Evolutionary conservation across 1,140 invertebrate genomes (phyloP), one percentile per base, ranked within the genome.

Genomic region (Nylanderia fulva): DNA sequence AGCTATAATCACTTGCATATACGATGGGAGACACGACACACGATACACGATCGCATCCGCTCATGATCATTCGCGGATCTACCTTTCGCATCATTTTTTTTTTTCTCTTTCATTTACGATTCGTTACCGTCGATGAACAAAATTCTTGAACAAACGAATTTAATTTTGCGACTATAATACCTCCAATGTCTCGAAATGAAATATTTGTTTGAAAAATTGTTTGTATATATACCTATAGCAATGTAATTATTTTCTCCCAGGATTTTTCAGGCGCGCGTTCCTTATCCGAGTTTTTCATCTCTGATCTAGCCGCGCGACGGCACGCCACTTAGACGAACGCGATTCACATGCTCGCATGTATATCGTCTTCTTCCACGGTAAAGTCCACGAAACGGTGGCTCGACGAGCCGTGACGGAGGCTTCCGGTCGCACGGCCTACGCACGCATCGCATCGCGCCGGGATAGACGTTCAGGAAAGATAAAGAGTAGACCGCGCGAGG

Each of bases 371-470:
- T 71, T 71, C 36, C 52, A 58, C 66, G 66, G 39, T 54, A 2
- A 33, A 82, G 66, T 80, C 77, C 66, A 87, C 84, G 84, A 88
- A 91, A 90, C 89, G 63, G 83, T 71, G 71, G 86, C 91, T 92
- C 88, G 89, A 89, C 92, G 92, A 93, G 88, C 88, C 92, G 84
- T 92, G 86, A 93, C 93, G 90, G 91, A 90, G 92, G 90, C 91
- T 88, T 93, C 93, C 93, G 93, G 92, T 94, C 93, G 89, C 93
- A 94, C 93, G 93, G 92, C 90, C 90, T 88, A 87, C 77, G 90
- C 91, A 88, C 87, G 89, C 88, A 88, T 85, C 64, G 58, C 80
- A 63, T 69, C 66, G 64, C 36, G 77, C 64, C 64, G 52, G 11
- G 36, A 60, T 72, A 82, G 77, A 82, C 77, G 36, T 82, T 82